Percentiles rank a stretch among this genome's conserved stretches.
phyloP scores from a whole-genome alignment of 2,888 invertebrate species.

The Cephus pygmeus region DNA sequence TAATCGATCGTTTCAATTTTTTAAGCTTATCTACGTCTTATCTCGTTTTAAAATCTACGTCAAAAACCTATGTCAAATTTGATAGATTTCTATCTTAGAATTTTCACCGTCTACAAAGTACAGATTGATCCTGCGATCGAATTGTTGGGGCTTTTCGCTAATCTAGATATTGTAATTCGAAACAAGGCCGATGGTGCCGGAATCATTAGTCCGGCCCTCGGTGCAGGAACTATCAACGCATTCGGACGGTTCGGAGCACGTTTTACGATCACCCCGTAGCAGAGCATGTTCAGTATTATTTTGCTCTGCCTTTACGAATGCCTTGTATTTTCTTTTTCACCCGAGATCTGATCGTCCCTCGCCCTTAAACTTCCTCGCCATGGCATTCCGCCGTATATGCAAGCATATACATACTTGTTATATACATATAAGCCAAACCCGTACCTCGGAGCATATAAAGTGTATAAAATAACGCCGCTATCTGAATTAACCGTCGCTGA shows the following conservation, averaged over 20 bases:
- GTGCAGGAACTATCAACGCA: slow-evolving; percentile 52
- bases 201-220: slow-evolving; percentile 43
- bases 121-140: not conserved
- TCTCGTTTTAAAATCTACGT: not conserved
- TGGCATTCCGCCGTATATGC: not conserved
- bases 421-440: not conserved
- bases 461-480: slow-evolving; percentile 51
- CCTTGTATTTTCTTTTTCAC: slow-evolving; percentile 14
- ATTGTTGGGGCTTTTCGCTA: not conserved
- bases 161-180: slow-evolving; percentile 39
- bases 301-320: slow-evolving; percentile 39
- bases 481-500: slow-evolving; percentile 51
- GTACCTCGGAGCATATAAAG: slow-evolving; percentile 33
- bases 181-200: slow-evolving; percentile 32
- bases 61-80: not conserved
- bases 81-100: not conserved
- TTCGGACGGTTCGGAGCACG: slow-evolving; percentile 53
- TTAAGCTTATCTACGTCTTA: not conserved
- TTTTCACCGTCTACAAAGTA: not conserved
- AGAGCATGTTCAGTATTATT: slow-evolving; percentile 52
- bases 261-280: slow-evolving; percentile 56
- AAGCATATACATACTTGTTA: not conserved
- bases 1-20: not conserved
- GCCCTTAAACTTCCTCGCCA: slow-evolving; percentile 8
- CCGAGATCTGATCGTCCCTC: slow-evolving; percentile 19